Conservation (phyloP, 2,113 vertebrate genomes). For the Gobio gobio region DNA sequence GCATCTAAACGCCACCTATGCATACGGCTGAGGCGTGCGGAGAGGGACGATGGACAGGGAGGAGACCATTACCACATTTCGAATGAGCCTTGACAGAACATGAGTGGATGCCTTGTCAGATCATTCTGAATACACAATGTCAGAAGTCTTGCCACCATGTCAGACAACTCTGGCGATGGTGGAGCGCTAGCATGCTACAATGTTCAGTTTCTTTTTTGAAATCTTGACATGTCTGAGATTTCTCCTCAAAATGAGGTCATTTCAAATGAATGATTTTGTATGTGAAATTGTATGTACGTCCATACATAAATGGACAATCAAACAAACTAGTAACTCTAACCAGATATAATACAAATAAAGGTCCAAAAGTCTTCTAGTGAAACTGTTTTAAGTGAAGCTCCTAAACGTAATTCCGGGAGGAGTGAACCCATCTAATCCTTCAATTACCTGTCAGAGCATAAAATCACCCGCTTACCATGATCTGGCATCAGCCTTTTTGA, state of each 20-base stretch:
- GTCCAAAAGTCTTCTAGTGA: neutral
- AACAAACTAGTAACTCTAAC: too few relatives aligned
- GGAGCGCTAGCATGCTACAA: slow-evolving; percentile 21
- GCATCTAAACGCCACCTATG: slow-evolving; percentile 69
- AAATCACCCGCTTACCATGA: too few relatives aligned
- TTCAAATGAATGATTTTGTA: neutral
- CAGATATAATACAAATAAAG: too few relatives aligned
- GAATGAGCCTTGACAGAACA: slow-evolving; percentile 73
- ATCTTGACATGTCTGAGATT: neutral
- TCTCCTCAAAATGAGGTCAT: slow-evolving; percentile 9
- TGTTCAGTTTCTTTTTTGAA: slow-evolving; percentile 25
- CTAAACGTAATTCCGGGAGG: too few relatives aligned
- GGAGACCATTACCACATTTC: slow-evolving; percentile 71
- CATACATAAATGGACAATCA: too few relatives aligned
- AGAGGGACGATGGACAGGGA: slow-evolving; percentile 67
- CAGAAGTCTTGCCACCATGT: slow-evolving; percentile 57
- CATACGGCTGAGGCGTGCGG: slow-evolving; percentile 65
- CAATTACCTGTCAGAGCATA: too few relatives aligned
- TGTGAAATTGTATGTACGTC: neutral
- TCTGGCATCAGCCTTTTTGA: too few relatives aligned
- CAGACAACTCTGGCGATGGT: slow-evolving; percentile 29
- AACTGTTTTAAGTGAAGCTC: neutral
- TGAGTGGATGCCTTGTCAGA: slow-evolving; percentile 76
- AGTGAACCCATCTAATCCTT: too few relatives aligned
- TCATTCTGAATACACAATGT: slow-evolving; percentile 73